These are phyloP conservation scores for Odontocerum albicorne DNA, from an alignment of 2,888 invertebrate genomes.

Conservation along the genomic window DNA sequence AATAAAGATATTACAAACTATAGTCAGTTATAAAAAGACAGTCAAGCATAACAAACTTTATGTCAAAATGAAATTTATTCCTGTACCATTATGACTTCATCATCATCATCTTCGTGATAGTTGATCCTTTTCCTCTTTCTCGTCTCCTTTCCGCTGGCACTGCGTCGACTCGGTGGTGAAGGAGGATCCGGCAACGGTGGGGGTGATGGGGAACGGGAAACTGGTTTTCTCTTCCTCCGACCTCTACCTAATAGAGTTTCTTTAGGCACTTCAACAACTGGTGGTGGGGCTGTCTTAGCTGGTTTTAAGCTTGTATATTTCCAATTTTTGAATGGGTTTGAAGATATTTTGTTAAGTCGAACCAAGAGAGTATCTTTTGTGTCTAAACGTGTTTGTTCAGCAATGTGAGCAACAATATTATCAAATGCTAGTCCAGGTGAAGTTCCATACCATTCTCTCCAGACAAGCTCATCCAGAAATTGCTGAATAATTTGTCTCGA, in stretches of 20 bases:
- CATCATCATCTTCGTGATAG: conserved; percentile 48
- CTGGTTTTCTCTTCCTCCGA: conserved; percentile 56
- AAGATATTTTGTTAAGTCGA: conserved; percentile 65
- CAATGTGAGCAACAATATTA: conserved; percentile 75
- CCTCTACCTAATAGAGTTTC: conserved; percentile 45
- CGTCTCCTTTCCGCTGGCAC: conserved; percentile 45
- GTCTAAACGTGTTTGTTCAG: conserved; percentile 75
- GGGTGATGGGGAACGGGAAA: conserved; percentile 50
- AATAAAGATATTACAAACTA: too few species aligned
- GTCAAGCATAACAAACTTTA: neutral
- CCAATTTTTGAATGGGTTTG: conserved; percentile 57
- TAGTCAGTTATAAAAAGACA: neutral
- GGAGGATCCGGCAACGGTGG: conserved; percentile 44
- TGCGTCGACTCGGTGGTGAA: conserved; percentile 38
- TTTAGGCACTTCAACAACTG: conserved; percentile 42
- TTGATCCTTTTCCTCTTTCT: conserved; percentile 43
- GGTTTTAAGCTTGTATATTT: conserved; percentile 43
- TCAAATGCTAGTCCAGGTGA: conserved; percentile 79
- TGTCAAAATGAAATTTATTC: neutral
- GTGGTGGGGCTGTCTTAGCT: conserved; percentile 38
- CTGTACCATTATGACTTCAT: conserved; percentile 40
- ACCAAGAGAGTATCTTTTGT: conserved; percentile 63
- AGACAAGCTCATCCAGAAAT: conserved; percentile 85
- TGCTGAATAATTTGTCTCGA: conserved; percentile 87
- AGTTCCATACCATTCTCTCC: conserved; percentile 84